Evolutionary conservation across 1,140 invertebrate species (phyloP).

Genomic region (Ruditapes philippinarum): DNA sequence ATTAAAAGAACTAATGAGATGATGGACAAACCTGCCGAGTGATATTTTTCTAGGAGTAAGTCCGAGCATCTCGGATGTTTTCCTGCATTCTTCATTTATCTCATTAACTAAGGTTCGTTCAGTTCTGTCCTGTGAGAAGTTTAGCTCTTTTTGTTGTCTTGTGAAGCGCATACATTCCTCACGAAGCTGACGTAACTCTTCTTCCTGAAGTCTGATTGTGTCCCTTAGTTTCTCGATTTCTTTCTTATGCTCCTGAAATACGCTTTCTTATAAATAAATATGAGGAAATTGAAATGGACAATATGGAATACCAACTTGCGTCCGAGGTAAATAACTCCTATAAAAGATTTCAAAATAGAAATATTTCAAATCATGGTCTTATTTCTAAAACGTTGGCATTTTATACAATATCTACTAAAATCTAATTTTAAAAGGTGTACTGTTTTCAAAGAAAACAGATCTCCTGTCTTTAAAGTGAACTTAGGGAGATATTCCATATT

Average conservation of each 20-base stretch:
- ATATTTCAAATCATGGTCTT: no score
- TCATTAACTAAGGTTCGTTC: slow-evolving; percentile 83
- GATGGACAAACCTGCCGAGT: slow-evolving; percentile 68
- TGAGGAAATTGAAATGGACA: neutral
- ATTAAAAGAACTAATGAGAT: no score
- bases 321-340: no score
- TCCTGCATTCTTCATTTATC: slow-evolving; percentile 84
- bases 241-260: slow-evolving; percentile 78
- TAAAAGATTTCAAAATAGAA: no score
- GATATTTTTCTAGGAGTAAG: slow-evolving; percentile 79
- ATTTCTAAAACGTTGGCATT: no score
- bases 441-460: no score
- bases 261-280: slow-evolving; percentile 27
- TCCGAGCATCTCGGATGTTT: slow-evolving; percentile 78
- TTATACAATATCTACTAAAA: no score
- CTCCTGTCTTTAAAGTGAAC: no score
- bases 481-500: no score
- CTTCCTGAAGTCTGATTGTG: slow-evolving; percentile 77
- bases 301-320: no score
- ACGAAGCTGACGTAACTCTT: slow-evolving; percentile 76
- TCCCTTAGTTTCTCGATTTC: slow-evolving; percentile 79
- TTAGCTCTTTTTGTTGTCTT: slow-evolving; percentile 75
- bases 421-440: no score
- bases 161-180: slow-evolving; percentile 71
- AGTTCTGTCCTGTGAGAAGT: slow-evolving; percentile 74